Conservation (phyloP, 2,113 vertebrate species). For the Sorex fumeus region DNA sequence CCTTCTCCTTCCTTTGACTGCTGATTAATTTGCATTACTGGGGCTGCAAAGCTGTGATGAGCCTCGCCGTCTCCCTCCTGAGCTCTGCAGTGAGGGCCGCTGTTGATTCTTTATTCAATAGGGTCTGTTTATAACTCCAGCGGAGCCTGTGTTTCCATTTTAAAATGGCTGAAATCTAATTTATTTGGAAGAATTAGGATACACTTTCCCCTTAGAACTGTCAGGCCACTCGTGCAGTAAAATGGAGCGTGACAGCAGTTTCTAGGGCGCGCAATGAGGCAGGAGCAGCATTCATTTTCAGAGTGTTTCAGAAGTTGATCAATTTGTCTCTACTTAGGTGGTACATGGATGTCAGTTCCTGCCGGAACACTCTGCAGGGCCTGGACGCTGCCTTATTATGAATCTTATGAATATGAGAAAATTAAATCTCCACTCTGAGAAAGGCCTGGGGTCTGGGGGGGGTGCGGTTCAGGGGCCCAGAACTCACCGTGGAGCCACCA, state of each 20-base stretch:
- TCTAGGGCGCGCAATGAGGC: not conserved
- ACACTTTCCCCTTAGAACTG: slow-evolving; percentile 74
- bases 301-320: slow-evolving; percentile 64
- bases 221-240: slow-evolving; percentile 59
- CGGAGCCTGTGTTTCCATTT: slow-evolving; percentile 76
- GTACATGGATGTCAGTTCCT: slow-evolving; percentile 24
- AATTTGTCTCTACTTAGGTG: slow-evolving; percentile 52
- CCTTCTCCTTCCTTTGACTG: slow-evolving; percentile 62
- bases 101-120: slow-evolving; percentile 63
- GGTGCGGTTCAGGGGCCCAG: rapidly evolving
- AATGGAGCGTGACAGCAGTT: slow-evolving; percentile 69
- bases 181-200: slow-evolving; percentile 81
- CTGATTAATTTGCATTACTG: slow-evolving; percentile 75
- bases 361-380: slow-evolving; percentile 58
- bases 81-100: slow-evolving; percentile 7
- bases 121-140: slow-evolving; percentile 70
- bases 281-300: not conserved
- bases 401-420: slow-evolving; percentile 48
- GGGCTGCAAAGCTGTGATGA: slow-evolving; percentile 53
- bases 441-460: not conserved
- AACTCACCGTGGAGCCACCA: not conserved
- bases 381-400: slow-evolving; percentile 6
- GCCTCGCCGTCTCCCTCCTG: slow-evolving; percentile 28
- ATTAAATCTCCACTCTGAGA: slow-evolving; percentile 44
- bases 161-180: slow-evolving; percentile 81